phyloP scores from a whole-genome alignment of 2,113 vertebrate species.

The Phaethon lepturus region DNA sequence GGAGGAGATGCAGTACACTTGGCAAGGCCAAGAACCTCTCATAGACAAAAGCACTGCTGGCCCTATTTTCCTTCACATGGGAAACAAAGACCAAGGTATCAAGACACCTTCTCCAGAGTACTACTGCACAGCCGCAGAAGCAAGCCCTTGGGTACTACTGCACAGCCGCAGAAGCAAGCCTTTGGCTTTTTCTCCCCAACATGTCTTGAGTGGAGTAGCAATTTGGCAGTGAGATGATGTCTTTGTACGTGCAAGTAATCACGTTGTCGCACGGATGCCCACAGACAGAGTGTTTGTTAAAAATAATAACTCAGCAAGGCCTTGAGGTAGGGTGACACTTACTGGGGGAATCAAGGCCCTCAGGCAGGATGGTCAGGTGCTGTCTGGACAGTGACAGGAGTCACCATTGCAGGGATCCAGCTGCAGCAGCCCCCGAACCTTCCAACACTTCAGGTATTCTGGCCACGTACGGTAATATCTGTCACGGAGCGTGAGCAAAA shows the following conservation, averaged over 20 bases:
- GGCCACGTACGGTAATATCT: rapidly evolving
- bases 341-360: neutral
- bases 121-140: neutral
- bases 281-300: rapidly evolving
- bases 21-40: neutral
- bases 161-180: neutral
- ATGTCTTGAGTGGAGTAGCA: neutral
- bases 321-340: rapidly evolving
- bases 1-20: neutral
- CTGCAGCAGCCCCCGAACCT: neutral
- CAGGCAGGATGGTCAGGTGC: neutral
- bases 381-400: neutral
- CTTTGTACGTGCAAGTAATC: neutral
- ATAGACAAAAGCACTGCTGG: neutral
- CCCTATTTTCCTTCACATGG: neutral
- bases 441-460: neutral
- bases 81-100: neutral
- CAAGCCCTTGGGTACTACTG: neutral
- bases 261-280: neutral
- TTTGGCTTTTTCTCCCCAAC: neutral
- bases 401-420: neutral
- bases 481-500: rapidly evolving
- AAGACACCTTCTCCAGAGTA: neutral
- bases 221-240: no score
- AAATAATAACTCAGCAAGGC: neutral